Base-by-base conservation (phyloP, 1,140 invertebrate species). In the Asbolus verrucosus region DNA sequence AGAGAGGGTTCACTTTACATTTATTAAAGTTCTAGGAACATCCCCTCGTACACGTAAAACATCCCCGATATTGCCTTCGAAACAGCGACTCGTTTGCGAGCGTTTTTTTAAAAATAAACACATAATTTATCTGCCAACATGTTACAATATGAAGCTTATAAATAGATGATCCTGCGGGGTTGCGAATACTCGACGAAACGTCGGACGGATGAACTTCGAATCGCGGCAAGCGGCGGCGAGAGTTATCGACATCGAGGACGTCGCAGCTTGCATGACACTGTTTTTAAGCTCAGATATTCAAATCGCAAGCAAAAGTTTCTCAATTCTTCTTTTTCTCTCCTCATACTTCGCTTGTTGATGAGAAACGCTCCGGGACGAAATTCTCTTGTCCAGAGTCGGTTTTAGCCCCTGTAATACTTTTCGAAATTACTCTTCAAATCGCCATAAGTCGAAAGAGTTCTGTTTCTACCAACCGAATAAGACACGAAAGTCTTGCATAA, bases 81-180 rank as follows among this genome's bases (percentile, higher is more conserved):
- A 54, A 27, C 19, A 6, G 43, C 46, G 21, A 54, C 24, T 27
- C 24, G 24, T 27, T 27, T 27, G 3, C n/a, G n/a, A 19, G 15
- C 41, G 41, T 46, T 46, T 19, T 19, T 18, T 46, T 19, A 54
- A 46, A 46, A 46, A 46, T 46, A 46, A 54, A 54, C 46, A 54
- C 46, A 27, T n/a, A 24, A 54, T 54, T 54, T 54, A 27, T 27
- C 6, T 13, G 19, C n/a, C 21, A 19, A 46, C 41, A 46, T 46
- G 18, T 39, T 39, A 39, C 38, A 39, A 14, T 39, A 39, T 46
- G 16, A 46, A 46, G 41, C 19, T 46, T 46, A 19, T 16, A 46
- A 39, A 39, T 14, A 39, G 38, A n/a, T n/a, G n/a, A 16, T 46
- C 16, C 16, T 19, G 15, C 19, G 16, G 41, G 41, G 41, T 19